Conservation (phyloP, 2,113 vertebrate species). For the Coracopsis vasa region DNA sequence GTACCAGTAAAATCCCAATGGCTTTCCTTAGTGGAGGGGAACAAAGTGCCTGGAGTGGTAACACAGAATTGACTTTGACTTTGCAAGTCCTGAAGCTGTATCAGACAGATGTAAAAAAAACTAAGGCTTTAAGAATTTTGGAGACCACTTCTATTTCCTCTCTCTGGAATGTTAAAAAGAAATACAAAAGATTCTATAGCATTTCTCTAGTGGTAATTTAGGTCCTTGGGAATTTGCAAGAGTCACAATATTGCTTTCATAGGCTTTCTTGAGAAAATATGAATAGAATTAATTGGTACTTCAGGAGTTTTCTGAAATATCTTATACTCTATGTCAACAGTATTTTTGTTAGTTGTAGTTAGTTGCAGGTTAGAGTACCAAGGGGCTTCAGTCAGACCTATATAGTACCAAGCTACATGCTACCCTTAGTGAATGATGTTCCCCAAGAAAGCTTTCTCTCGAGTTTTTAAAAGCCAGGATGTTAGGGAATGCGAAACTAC, state of each 20-base stretch:
- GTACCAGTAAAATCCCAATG: not conserved
- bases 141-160: not conserved
- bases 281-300: not conserved
- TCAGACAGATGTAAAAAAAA: not conserved
- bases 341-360: not conserved
- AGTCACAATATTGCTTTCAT: not conserved
- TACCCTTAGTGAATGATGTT: not conserved
- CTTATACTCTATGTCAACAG: not conserved
- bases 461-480: not conserved
- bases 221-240: not conserved
- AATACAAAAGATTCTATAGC: not conserved
- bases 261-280: not conserved
- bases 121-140: not conserved
- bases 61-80: not conserved
- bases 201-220: not conserved
- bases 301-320: not conserved
- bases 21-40: not conserved
- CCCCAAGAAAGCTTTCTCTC: not conserved
- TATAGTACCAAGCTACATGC: not conserved
- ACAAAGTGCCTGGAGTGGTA: rapidly evolving
- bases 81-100: not conserved
- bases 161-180: not conserved
- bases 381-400: not conserved
- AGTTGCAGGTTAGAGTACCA: not conserved
- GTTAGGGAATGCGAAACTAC: not conserved